Percentiles rank a stretch among this genome's conserved stretches.
Conservation (phyloP, 2,113 vertebrate species). For the Nesogale talazaci region DNA sequence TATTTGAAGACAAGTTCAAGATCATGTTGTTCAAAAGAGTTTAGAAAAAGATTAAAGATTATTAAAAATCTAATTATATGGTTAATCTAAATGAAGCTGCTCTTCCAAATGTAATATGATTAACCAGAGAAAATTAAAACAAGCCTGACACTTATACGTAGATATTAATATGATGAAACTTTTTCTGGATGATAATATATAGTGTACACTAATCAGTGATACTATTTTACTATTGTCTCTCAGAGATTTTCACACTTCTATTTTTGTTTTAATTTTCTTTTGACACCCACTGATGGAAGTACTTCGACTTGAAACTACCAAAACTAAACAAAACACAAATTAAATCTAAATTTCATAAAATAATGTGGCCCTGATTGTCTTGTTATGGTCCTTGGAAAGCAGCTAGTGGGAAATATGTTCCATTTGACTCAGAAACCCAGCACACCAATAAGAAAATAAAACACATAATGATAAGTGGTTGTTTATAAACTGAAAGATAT, state of each 20-base stretch:
- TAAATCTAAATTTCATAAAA: not conserved
- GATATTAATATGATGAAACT: not conserved
- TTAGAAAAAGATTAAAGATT: not conserved
- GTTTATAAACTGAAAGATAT: not conserved
- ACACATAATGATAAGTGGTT: not conserved
- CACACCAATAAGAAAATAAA: not conserved
- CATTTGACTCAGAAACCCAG: not conserved
- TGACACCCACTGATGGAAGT: not conserved
- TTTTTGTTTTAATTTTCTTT: not conserved
- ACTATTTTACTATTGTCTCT: not conserved
- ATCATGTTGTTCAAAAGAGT: not conserved
- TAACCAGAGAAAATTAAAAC: not conserved
- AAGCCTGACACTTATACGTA: not conserved
- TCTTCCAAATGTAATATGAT: not conserved
- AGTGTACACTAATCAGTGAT: not conserved
- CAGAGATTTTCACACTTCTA: not conserved
- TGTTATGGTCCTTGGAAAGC: not conserved
- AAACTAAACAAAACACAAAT: not conserved
- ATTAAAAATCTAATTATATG: not conserved
- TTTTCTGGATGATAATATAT: not conserved
- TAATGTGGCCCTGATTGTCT: not conserved
- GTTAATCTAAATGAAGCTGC: not conserved
- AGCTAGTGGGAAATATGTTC: not conserved
- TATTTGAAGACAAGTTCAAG: constrained; percentile 6
- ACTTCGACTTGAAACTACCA: not conserved